Evolutionary conservation across 2,888 invertebrate species (phyloP).

Genomic region (Kryphioiulus occultus): DNA sequence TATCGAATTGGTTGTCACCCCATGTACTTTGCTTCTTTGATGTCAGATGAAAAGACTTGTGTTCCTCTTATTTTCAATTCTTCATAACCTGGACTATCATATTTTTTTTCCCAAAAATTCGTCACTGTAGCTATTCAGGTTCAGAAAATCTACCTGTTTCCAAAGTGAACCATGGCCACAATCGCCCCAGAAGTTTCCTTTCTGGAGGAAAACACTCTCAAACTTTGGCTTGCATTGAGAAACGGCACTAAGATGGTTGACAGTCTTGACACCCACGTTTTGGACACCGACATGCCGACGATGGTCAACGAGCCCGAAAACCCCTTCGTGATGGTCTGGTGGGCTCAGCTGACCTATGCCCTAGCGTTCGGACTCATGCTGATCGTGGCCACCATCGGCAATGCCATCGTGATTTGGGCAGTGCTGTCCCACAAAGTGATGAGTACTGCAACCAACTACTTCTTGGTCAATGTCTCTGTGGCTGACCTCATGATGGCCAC

Average conservation of each 20-base stretch:
- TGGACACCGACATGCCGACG: neutral
- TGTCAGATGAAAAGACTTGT: no score
- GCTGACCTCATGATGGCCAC: slow-evolving; percentile 87
- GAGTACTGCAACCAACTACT: slow-evolving; percentile 90
- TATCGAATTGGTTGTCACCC: no score
- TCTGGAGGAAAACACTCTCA: neutral
- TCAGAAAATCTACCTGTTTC: neutral
- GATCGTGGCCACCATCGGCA: slow-evolving; percentile 81
- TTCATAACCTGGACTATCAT: no score
- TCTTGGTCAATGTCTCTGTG: slow-evolving; percentile 85
- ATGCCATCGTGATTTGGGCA: slow-evolving; percentile 92
- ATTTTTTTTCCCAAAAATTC: neutral
- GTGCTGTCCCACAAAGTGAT: slow-evolving; percentile 69
- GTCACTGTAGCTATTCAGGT: no score
- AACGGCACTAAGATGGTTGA: no score
- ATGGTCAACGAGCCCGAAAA: neutral
- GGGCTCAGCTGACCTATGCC: slow-evolving; percentile 77
- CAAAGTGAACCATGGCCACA: neutral
- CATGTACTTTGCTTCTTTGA: no score
- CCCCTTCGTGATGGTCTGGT: slow-evolving; percentile 64
- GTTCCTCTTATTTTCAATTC: no score
- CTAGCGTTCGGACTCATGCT: slow-evolving; percentile 79
- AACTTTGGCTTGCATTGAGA: neutral
- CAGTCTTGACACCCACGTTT: neutral
- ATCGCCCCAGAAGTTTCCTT: neutral